Evolutionary conservation across 2,888 invertebrate genomes (phyloP).

Genomic region (Volucella inflata): DNA sequence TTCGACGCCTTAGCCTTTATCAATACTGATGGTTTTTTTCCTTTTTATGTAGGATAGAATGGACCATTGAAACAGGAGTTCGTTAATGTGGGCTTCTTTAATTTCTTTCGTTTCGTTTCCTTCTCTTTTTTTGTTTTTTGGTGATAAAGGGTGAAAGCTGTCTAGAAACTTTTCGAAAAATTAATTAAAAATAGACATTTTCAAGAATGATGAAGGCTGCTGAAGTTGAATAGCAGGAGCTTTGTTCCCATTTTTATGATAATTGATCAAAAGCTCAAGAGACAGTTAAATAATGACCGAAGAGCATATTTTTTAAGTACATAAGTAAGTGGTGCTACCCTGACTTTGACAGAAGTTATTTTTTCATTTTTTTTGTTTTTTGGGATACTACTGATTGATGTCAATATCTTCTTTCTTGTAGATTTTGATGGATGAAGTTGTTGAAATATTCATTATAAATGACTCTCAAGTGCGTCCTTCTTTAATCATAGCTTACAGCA

Average conservation of each 20-base stretch:
- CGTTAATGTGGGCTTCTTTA: background rate
- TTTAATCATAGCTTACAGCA: no score
- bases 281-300: background rate
- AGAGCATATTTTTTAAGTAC: no score
- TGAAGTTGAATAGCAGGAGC: background rate
- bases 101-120: background rate
- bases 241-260: background rate
- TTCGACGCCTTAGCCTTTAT: background rate
- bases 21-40: conserved; percentile 7
- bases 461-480: no score
- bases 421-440: no score
- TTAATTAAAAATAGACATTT: conserved; percentile 25
- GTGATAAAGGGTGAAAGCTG: background rate
- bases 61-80: background rate
- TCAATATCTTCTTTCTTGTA: no score
- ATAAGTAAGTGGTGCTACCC: no score
- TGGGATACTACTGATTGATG: no score
- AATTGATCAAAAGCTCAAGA: conserved; percentile 16
- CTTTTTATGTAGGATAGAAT: background rate
- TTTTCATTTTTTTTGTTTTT: no score
- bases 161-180: background rate
- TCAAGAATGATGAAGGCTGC: background rate
- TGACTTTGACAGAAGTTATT: no score
- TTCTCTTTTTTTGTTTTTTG: background rate
- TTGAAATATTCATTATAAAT: no score